A percentile compares a stretch with the other conserved stretches of the same genome.
Evolutionary conservation across 2,888 invertebrate genomes (phyloP).

Genomic region (Cephus rjabovi): DNA sequence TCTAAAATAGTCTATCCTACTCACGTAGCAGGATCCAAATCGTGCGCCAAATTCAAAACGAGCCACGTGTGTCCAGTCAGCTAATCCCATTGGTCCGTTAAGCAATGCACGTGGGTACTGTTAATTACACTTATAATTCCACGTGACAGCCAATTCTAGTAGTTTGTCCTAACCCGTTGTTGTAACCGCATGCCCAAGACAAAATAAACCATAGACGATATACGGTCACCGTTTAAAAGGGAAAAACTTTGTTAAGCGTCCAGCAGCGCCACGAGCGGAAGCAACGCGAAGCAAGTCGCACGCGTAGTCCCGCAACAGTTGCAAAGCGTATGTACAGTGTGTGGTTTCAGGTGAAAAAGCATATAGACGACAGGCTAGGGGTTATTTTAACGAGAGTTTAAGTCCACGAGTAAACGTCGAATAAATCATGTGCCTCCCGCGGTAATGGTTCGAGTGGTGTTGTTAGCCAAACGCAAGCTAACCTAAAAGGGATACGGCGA

Average conservation of each 20-base stretch:
- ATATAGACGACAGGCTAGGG: conserved; percentile 35
- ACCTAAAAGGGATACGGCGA: not conserved
- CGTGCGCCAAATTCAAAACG: not conserved
- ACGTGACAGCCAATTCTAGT: not conserved
- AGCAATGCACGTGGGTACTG: not conserved
- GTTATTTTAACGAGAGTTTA: conserved; percentile 64
- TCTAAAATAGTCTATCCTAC: not conserved
- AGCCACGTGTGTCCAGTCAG: not conserved
- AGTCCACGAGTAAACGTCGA: conserved; percentile 62
- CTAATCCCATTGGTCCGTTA: not conserved
- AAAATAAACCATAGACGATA: not conserved
- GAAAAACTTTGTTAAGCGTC: too few species aligned
- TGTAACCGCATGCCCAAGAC: not conserved
- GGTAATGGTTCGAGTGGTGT: conserved; percentile 19
- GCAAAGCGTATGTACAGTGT: not conserved
- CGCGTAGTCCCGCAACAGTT: not conserved
- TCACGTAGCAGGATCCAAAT: not conserved
- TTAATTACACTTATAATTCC: not conserved
- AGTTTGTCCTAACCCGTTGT: not conserved
- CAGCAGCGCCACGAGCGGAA: not conserved
- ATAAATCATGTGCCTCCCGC: conserved; percentile 58
- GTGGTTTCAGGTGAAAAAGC: conserved; percentile 13
- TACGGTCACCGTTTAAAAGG: too few species aligned
- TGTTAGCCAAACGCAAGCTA: not conserved
- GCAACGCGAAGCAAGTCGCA: not conserved